Percentiles rank a stretch among this genome's conserved stretches.
Conservation (phyloP, 2,888 invertebrate species). For the Caenorhabditis sulstoni region DNA sequence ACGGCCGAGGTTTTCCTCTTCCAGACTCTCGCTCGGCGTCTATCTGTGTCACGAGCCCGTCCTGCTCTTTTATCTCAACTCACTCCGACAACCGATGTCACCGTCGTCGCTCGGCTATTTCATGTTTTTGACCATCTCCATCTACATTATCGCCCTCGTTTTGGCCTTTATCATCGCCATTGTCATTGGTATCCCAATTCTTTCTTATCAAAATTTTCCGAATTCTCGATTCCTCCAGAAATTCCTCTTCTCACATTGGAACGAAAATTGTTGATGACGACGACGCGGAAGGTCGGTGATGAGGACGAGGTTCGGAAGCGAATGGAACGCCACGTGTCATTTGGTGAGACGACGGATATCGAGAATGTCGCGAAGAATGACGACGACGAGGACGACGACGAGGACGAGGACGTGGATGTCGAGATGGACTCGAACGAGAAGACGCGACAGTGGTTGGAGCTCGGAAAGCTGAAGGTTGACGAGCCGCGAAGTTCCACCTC, state of each 20-base stretch:
- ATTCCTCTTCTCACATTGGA: conserved; percentile 60
- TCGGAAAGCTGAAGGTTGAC: conserved; percentile 16
- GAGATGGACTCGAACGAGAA: conserved; percentile 51
- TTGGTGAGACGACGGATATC: conserved; percentile 27
- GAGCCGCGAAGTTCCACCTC: conserved; percentile 13
- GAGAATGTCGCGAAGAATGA: too few relatives aligned
- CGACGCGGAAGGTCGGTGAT: conserved; percentile 26
- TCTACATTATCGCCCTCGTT: conserved; percentile 54
- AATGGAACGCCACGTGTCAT: conserved; percentile 47
- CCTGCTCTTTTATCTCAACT: conserved; percentile 59
- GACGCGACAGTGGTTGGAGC: conserved; percentile 53
- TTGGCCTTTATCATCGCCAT: conserved; percentile 61
- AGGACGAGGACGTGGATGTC: too few relatives aligned
- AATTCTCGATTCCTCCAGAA: conserved; percentile 37
- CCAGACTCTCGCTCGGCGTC: conserved; percentile 70
- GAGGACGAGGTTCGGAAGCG: conserved; percentile 10
- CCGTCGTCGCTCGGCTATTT: conserved; percentile 54
- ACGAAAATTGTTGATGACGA: conserved; percentile 57
- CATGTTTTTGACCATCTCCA: conserved; percentile 52
- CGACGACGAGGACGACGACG: too few relatives aligned
- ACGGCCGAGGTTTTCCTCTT: too few relatives aligned
- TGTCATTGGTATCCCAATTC: conserved; percentile 45
- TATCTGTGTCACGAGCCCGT: conserved; percentile 71
- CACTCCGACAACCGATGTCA: conserved; percentile 60
- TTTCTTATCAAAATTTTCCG: background rate